Percentiles rank a stretch among this genome's conserved stretches.
These are phyloP conservation scores for Phania funesta DNA, from an alignment of 2,888 invertebrate species.

Conservation along the genomic window DNA sequence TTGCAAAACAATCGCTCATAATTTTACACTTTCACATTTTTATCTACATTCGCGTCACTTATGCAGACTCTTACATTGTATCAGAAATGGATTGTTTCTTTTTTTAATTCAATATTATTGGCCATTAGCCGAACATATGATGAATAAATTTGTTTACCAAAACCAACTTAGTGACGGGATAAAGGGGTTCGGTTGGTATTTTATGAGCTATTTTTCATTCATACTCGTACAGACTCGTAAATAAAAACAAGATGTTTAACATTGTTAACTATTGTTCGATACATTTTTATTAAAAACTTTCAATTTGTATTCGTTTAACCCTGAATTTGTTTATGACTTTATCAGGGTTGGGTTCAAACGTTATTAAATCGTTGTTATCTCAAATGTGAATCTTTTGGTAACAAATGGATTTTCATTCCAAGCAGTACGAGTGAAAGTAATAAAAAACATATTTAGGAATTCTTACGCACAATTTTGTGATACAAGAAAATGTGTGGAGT, in stretches of 20 bases:
- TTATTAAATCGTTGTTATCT: constrained; percentile 13
- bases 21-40: too few species aligned
- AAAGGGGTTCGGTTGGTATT: background rate
- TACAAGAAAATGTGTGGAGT: background rate
- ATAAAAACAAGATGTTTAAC: constrained; percentile 51
- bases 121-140: constrained; percentile 46
- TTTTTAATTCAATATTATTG: constrained; percentile 45
- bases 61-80: too few species aligned
- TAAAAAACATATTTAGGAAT: constrained; percentile 29
- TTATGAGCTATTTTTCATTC: background rate
- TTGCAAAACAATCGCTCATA: too few species aligned
- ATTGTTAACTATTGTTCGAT: constrained; percentile 32
- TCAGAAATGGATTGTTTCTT: too few species aligned
- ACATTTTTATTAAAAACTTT: constrained; percentile 60
- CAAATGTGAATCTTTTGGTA: constrained; percentile 15
- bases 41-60: too few species aligned
- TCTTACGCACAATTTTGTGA: constrained; percentile 28
- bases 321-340: constrained; percentile 19
- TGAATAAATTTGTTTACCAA: background rate
- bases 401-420: constrained; percentile 3
- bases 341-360: background rate
- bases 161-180: background rate
- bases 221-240: too few species aligned
- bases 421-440: background rate
- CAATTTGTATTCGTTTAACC: constrained; percentile 47